Conservation (phyloP, 2,113 vertebrate genomes). For the Neopipo cinnamomea region DNA sequence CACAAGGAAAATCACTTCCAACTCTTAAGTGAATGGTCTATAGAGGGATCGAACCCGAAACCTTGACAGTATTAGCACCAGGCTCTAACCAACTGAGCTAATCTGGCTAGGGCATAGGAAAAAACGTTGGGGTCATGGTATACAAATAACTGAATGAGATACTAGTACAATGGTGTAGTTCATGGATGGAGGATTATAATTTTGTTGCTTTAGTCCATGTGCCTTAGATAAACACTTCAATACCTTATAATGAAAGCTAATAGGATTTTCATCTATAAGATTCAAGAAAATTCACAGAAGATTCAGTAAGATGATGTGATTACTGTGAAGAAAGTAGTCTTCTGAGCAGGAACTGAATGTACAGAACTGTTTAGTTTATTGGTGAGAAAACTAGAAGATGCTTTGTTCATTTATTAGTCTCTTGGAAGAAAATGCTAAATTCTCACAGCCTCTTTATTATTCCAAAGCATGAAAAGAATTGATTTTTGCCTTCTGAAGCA, state of each 20-base stretch:
- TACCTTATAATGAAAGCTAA: not conserved
- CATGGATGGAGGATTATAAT: not conserved
- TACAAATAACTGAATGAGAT: not conserved
- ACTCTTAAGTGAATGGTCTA: not conserved
- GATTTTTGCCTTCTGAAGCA: not conserved
- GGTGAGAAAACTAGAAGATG: not conserved
- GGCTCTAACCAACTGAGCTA: too few species aligned
- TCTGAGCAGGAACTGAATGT: not conserved
- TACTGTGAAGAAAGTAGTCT: not conserved
- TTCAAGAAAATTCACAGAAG: not conserved
- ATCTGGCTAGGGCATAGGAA: not conserved
- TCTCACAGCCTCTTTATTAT: not conserved
- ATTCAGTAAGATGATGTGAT: not conserved
- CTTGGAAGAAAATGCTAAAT: not conserved
- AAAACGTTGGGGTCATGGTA: not conserved
- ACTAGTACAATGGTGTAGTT: rapidly evolving
- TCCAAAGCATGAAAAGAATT: not conserved
- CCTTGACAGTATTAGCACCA: too few species aligned
- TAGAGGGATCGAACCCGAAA: too few species aligned
- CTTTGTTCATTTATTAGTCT: not conserved
- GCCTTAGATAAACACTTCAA: not conserved
- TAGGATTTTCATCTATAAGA: not conserved
- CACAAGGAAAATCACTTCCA: not conserved
- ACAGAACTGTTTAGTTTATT: not conserved
- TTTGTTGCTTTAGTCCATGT: not conserved